A percentile compares a stretch with the other conserved stretches of the same genome.
phyloP scores from a whole-genome alignment of 1,140 invertebrate genomes.

The Coelopa frigida region DNA sequence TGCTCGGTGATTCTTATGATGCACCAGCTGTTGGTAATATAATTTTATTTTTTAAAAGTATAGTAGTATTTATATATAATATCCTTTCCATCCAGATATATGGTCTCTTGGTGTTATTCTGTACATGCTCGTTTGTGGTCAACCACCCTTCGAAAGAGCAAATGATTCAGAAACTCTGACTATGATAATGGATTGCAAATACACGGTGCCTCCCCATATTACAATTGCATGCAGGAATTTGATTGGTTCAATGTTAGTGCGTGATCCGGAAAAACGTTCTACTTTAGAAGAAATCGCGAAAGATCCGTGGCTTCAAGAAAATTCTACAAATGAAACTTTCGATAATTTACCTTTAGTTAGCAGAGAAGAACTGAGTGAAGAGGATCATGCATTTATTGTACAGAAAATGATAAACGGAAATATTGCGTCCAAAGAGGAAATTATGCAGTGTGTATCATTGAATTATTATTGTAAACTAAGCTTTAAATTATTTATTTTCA shows the following conservation, averaged over 20 bases:
- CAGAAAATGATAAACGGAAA: constrained; percentile 94
- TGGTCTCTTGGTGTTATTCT: constrained; percentile 98
- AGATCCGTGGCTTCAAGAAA: constrained; percentile 75
- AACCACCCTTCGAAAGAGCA: constrained; percentile 96
- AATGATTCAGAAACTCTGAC: constrained; percentile 98
- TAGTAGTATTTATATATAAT: constrained; percentile 21
- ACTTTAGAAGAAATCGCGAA: constrained; percentile 79
- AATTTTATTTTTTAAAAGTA: too few species aligned
- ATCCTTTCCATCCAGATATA: constrained; percentile 66
- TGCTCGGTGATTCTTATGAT: constrained; percentile 91
- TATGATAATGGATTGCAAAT: constrained; percentile 99
- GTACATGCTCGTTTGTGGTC: constrained; percentile 96
- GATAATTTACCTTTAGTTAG: constrained; percentile 72
- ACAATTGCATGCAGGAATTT: constrained; percentile 76
- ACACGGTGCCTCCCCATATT: constrained; percentile 83
- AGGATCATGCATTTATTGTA: constrained; percentile 86
- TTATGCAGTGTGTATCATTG: constrained; percentile 64
- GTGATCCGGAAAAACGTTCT: constrained; percentile 85
- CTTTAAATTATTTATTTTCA: constrained; percentile 46
- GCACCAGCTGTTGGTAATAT: constrained; percentile 87
- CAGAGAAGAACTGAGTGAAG: constrained; percentile 76
- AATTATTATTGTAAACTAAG: background rate
- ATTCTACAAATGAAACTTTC: constrained; percentile 27
- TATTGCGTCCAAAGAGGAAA: constrained; percentile 90
- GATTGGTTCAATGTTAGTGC: constrained; percentile 85